A percentile compares a stretch with the other conserved stretches of the same genome.
These are phyloP conservation scores for Propsilocerus akamusi DNA, from an alignment of 1,140 invertebrate genomes.

Conservation along the genomic window DNA sequence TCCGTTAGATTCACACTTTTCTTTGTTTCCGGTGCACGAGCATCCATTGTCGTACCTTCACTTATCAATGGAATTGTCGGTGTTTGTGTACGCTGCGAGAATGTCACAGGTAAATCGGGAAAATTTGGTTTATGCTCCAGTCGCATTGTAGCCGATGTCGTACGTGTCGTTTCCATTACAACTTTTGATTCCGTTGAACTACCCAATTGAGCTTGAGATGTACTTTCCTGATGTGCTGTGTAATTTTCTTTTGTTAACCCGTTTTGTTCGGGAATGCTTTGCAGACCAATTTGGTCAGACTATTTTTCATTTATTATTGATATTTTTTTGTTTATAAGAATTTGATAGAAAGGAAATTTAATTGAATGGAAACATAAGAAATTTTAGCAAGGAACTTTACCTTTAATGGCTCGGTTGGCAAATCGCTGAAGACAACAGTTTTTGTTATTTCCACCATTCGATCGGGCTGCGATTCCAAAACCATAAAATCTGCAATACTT, in stretches of 20 bases:
- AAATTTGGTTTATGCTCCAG: constrained; percentile 23
- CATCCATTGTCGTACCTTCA: not conserved
- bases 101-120: constrained; percentile 17
- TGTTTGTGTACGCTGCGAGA: not conserved
- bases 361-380: constrained; percentile 6
- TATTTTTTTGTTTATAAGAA: constrained; percentile 5
- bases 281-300: not conserved
- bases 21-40: too few species aligned
- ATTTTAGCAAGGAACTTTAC: constrained; percentile 12
- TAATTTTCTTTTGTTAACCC: constrained; percentile 11
- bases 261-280: not conserved
- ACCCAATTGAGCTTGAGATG: constrained; percentile 19
- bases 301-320: not conserved
- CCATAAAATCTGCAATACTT: constrained; percentile 55
- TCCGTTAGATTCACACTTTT: too few species aligned
- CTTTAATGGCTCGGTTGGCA: constrained; percentile 24
- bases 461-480: constrained; percentile 48
- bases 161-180: constrained; percentile 24
- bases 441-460: constrained; percentile 45
- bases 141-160: constrained; percentile 24
- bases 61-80: not conserved
- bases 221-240: constrained; percentile 16
- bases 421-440: constrained; percentile 39
- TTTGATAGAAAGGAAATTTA: constrained; percentile 5
- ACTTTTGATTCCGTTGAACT: constrained; percentile 23